phyloP scores from a whole-genome alignment of 2,113 vertebrate genomes.

The Pachycephala philippinensis region DNA sequence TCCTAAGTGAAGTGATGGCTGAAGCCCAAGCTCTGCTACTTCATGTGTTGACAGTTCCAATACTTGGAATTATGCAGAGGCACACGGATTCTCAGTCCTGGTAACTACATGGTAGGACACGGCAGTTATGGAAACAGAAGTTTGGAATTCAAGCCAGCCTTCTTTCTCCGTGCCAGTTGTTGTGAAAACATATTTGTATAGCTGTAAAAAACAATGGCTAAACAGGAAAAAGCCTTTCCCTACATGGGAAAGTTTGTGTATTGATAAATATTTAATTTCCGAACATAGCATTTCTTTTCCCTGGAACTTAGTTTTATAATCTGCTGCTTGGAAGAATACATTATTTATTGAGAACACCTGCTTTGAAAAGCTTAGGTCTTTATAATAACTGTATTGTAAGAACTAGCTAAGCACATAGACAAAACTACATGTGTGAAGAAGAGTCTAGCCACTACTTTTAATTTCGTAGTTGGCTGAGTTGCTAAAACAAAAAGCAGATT shows the following conservation, averaged over 20 bases:
- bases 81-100: slow-evolving; percentile 10
- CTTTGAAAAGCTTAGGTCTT: neutral
- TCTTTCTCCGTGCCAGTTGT: neutral
- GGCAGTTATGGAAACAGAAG: neutral
- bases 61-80: slow-evolving; percentile 37
- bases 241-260: neutral
- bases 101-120: slow-evolving; percentile 15
- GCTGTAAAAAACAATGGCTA: neutral
- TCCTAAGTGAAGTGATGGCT: slow-evolving; percentile 71
- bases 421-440: neutral
- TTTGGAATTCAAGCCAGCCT: neutral
- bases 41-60: slow-evolving; percentile 65
- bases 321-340: neutral
- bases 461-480: neutral
- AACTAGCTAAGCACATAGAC: neutral
- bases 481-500: neutral
- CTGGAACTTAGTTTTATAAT: neutral
- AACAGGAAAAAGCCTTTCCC: neutral
- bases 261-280: neutral
- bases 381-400: neutral
- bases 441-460: neutral
- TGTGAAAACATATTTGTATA: neutral
- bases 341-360: neutral
- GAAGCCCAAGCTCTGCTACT: slow-evolving; percentile 59
- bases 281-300: neutral